These are phyloP conservation scores for Daubentonia madagascariensis DNA, from an alignment of 2,113 vertebrate species.

Conservation along the genomic window DNA sequence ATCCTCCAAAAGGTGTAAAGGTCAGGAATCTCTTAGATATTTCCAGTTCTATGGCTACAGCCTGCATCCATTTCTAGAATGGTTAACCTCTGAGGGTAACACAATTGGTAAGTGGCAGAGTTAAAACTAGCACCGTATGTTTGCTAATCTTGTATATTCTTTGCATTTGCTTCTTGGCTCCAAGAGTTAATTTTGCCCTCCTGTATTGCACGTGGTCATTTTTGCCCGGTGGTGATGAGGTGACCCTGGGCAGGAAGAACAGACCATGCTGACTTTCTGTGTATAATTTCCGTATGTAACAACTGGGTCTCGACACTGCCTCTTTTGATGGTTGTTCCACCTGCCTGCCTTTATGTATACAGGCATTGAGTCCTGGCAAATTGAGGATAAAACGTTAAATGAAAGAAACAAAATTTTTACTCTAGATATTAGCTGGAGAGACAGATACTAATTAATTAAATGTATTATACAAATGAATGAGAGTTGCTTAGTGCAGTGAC, in stretches of 20 bases:
- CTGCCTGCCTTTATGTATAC: not conserved
- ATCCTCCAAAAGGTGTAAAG: not conserved
- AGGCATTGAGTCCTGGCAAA: not conserved
- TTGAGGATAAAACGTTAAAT: not conserved
- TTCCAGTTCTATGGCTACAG: not conserved
- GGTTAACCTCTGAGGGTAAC: not conserved
- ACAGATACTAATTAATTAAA: not conserved
- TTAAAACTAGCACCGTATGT: not conserved
- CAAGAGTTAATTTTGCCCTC: not conserved
- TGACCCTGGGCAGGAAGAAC: not conserved
- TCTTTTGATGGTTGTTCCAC: not conserved
- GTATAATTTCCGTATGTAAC: not conserved
- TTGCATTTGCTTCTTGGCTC: not conserved
- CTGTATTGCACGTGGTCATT: not conserved
- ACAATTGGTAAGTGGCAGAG: not conserved
- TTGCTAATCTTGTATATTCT: not conserved
- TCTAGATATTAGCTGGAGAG: not conserved
- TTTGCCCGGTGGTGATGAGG: accelerated
- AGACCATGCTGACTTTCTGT: not conserved
- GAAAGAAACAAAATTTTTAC: not conserved
- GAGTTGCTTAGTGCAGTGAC: not conserved
- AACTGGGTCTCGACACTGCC: too few relatives aligned
- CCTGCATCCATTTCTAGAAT: not conserved
- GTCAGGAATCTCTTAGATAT: not conserved
- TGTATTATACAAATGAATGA: not conserved